Evolutionary conservation across 2,888 invertebrate species (phyloP).

Genomic region (Eupithecia insigniata): DNA sequence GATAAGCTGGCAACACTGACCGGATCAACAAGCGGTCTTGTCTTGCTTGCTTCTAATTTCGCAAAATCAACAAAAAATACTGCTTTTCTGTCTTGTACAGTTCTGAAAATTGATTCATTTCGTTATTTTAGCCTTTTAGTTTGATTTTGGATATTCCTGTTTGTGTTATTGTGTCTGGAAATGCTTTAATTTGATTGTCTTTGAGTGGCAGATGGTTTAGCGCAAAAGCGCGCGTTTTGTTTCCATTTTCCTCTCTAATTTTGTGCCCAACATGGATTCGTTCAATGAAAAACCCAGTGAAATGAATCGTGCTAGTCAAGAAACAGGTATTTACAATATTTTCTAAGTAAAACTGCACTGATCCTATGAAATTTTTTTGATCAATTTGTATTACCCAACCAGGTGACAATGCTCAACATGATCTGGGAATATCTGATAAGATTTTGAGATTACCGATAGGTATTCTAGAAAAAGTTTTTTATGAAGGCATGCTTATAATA

Average conservation of each 20-base stretch:
- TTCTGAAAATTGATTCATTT: slow-evolving; percentile 4
- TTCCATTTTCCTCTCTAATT: slow-evolving; percentile 47
- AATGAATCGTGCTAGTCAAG: slow-evolving; percentile 54
- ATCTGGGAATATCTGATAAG: neutral
- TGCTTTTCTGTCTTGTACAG: slow-evolving; percentile 21
- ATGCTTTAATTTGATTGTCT: slow-evolving; percentile 58
- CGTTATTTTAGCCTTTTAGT: neutral
- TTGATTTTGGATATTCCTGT: slow-evolving; percentile 14
- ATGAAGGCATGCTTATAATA: neutral
- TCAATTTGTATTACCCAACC: slow-evolving; percentile 56
- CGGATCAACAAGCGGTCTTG: slow-evolving; percentile 77
- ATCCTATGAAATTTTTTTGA: slow-evolving; percentile 49
- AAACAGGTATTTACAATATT: slow-evolving; percentile 57
- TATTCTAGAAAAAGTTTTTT: neutral
- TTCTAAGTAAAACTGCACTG: slow-evolving; percentile 39
- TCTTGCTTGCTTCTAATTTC: slow-evolving; percentile 47
- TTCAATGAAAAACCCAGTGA: slow-evolving; percentile 52
- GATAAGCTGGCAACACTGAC: slow-evolving; percentile 59
- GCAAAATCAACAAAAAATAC: slow-evolving; percentile 45
- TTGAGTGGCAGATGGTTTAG: slow-evolving; percentile 72
- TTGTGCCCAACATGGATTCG: slow-evolving; percentile 63
- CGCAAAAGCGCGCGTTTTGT: slow-evolving; percentile 70
- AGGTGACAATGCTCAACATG: slow-evolving; percentile 43
- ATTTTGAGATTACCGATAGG: neutral
- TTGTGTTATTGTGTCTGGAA: slow-evolving; percentile 48